Base-by-base conservation (phyloP, 2,113 vertebrate genomes). In the Nannospalax galili region DNA sequence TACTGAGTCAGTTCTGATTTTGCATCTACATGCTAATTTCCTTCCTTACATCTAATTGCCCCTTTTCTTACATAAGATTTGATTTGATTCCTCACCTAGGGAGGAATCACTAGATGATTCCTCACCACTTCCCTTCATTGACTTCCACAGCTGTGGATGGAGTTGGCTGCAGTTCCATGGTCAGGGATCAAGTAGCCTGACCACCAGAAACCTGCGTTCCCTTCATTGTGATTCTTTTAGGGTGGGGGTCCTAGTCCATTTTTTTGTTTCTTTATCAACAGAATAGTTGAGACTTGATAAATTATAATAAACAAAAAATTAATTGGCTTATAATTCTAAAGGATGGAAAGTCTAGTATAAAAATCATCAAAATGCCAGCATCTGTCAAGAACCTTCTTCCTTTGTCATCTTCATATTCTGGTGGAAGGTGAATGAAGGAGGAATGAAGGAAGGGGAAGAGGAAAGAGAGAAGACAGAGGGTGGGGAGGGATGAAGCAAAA, bases 401-500 rank as follows among this genome's bases (percentile, higher is more conserved):
- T 45, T 2, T 20, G 56, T 40, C 1, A 62, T 15, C 5, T 14
- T 40, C 1, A 62, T 15, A 3, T 14, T 7, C 4, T 37, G 42
- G 17, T 30, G 24, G 37, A 69, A 48, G 35, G 6, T 4, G 20
- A 19, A 40, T 16, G 52, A 30, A 60, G 12, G n/a, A 77, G 4
- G 2, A 0, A 10, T 26, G 16, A 1, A 6, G 17, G 22, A 45
- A 60, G 32, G 7, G 5, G 12, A 5, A 32, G 11, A 56, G n/a
- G 69, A 19, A 32, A 17, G 12, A 11, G 7, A 12, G 35, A 19
- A n/a, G 69, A n/a, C 11, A 72, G 35, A 7, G 15, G 20, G 9
- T 32, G 48, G 9, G 30, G 2, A 62, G 17, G 7, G 12, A n/a
- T 6, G 22, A 45, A 42, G 16, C 26, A 56, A 56, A 32, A 35